Percentiles rank a stretch among this genome's conserved stretches.
These are phyloP conservation scores for Progne subis DNA, from an alignment of 2,113 vertebrate species.

Conservation along the genomic window DNA sequence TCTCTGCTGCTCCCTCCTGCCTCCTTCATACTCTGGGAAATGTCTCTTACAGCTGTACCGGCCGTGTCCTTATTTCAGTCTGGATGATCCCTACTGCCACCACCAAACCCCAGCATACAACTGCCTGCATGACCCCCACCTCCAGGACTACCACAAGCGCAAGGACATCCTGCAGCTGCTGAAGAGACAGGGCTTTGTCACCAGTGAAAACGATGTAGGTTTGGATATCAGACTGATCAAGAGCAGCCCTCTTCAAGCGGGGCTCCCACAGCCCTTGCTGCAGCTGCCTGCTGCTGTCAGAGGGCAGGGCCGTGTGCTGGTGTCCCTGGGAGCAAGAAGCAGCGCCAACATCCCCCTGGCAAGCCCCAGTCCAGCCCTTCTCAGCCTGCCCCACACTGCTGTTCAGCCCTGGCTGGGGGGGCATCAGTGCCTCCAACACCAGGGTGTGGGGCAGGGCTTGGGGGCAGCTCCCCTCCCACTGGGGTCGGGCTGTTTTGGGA, in stretches of 20 bases:
- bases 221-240: background rate
- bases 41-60: no score
- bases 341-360: background rate
- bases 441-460: background rate
- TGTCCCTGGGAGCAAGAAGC: background rate
- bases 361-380: background rate
- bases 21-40: no score
- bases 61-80: background rate
- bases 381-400: background rate
- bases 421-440: background rate
- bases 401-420: background rate
- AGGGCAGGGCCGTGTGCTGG: background rate
- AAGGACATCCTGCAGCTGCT: background rate
- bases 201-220: background rate
- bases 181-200: fast-evolving
- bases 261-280: background rate
- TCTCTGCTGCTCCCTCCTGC: no score
- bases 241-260: background rate
- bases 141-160: background rate
- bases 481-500: background rate
- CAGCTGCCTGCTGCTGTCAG: background rate
- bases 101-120: no score
- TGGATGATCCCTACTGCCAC: no score
- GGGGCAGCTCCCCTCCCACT: background rate
- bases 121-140: no score